These are phyloP conservation scores for Theocolax elegans DNA, from an alignment of 1,140 invertebrate genomes.

Conservation along the genomic window DNA sequence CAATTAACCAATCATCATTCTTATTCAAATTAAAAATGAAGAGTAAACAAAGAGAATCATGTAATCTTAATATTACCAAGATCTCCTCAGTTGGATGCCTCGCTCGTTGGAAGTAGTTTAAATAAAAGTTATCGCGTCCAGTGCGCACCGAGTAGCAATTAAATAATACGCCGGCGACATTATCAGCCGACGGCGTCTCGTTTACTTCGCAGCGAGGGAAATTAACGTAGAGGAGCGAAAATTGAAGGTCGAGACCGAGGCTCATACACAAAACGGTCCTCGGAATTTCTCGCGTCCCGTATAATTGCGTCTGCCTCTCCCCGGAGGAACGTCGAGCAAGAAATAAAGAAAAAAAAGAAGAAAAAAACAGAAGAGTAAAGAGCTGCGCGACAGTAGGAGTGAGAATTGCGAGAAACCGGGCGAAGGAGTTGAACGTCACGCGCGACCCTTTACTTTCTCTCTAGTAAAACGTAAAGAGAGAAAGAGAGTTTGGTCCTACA, in stretches of 20 bases:
- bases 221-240: neutral
- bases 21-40: no score
- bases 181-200: neutral
- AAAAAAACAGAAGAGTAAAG: neutral
- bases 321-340: neutral
- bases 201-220: neutral
- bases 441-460: no score
- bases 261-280: neutral
- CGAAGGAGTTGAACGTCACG: no score
- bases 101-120: neutral
- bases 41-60: no score
- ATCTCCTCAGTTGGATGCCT: no score
- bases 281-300: conserved; percentile 1
- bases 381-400: neutral
- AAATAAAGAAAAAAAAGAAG: neutral
- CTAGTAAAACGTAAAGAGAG: no score
- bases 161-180: conserved; percentile 2
- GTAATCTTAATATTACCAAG: conserved; percentile 11
- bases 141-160: neutral
- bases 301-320: neutral
- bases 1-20: no score
- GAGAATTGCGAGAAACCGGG: neutral
- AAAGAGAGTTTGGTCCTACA: no score
- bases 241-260: conserved; percentile 5
- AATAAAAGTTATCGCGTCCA: conserved; percentile 10